These are phyloP conservation scores for Aplocera efformata DNA, from an alignment of 2,888 invertebrate species.

Conservation along the genomic window DNA sequence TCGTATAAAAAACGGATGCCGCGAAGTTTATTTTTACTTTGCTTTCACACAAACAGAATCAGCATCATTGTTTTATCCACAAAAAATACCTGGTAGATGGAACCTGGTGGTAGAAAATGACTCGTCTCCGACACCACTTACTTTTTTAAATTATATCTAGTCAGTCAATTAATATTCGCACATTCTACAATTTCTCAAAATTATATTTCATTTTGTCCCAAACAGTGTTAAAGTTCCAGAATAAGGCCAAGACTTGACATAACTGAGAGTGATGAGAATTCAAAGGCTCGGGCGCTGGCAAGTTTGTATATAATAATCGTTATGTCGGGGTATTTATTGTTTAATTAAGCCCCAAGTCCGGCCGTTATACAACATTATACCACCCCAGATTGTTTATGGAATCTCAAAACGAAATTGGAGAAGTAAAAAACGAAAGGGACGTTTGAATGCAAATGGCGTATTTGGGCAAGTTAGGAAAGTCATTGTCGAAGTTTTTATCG, in stretches of 20 bases:
- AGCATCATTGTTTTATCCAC: too few relatives aligned
- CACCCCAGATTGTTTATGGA: conserved; percentile 62
- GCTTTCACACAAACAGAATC: too few relatives aligned
- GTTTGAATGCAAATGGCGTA: conserved; percentile 28
- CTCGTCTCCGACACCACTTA: too few relatives aligned
- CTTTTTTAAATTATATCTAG: too few relatives aligned
- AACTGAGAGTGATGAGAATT: conserved; percentile 78
- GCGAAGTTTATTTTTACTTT: too few relatives aligned
- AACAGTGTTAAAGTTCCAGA: conserved; percentile 31
- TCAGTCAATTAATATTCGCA: too few relatives aligned
- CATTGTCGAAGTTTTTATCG: conserved; percentile 8
- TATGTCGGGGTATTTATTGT: conserved; percentile 72
- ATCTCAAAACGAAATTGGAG: conserved; percentile 55
- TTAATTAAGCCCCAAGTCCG: conserved; percentile 66
- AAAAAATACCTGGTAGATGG: too few relatives aligned
- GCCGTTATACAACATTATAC: conserved; percentile 50
- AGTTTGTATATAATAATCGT: conserved; percentile 76
- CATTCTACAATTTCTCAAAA: too few relatives aligned
- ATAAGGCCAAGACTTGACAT: conserved; percentile 64
- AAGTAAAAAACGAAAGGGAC: conserved; percentile 45
- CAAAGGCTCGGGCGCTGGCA: conserved; percentile 52
- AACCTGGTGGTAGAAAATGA: too few relatives aligned
- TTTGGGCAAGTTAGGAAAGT: conserved; percentile 17
- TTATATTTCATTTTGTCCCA: too few relatives aligned
- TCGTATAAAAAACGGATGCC: too few relatives aligned